phyloP scores from a whole-genome alignment of 2,113 vertebrate species.

The Boleophthalmus pectinirostris region DNA sequence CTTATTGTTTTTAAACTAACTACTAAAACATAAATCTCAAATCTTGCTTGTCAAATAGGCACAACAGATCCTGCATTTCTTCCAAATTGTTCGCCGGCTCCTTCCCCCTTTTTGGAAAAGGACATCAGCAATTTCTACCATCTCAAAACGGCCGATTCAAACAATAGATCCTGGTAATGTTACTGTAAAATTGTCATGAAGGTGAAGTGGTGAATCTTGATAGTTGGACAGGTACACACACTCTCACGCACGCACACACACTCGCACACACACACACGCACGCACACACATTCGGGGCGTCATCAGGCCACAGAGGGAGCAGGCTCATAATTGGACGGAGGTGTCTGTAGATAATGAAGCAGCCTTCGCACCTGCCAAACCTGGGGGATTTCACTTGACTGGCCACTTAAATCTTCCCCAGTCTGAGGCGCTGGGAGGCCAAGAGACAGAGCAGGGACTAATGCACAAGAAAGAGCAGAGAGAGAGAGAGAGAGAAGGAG shows the following conservation, averaged over 20 bases:
- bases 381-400: conserved; percentile 78
- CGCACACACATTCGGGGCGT: conserved; percentile 44
- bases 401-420: conserved; percentile 78
- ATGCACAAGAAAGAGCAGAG: conserved; percentile 66
- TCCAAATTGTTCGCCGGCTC: not conserved
- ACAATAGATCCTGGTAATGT: conserved; percentile 26
- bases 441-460: conserved; percentile 77
- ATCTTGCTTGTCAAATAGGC: not conserved
- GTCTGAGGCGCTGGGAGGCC: conserved; percentile 74
- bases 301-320: conserved; percentile 72
- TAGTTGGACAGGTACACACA: conserved; percentile 51
- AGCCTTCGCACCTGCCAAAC: conserved; percentile 79
- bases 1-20: not conserved
- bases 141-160: conserved; percentile 9
- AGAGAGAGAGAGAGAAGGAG: conserved; percentile 56
- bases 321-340: conserved; percentile 79
- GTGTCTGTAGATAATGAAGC: conserved; percentile 83
- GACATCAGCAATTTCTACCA: not conserved
- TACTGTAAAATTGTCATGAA: conserved; percentile 41
- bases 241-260: too few species aligned
- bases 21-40: not conserved
- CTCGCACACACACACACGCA: conserved; percentile 24
- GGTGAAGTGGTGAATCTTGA: conserved; percentile 49
- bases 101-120: not conserved
- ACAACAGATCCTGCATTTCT: not conserved